A percentile compares a stretch with the other conserved stretches of the same genome.
Conservation (phyloP, 2,113 vertebrate genomes). For the Ibidorhyncha struthersii region DNA sequence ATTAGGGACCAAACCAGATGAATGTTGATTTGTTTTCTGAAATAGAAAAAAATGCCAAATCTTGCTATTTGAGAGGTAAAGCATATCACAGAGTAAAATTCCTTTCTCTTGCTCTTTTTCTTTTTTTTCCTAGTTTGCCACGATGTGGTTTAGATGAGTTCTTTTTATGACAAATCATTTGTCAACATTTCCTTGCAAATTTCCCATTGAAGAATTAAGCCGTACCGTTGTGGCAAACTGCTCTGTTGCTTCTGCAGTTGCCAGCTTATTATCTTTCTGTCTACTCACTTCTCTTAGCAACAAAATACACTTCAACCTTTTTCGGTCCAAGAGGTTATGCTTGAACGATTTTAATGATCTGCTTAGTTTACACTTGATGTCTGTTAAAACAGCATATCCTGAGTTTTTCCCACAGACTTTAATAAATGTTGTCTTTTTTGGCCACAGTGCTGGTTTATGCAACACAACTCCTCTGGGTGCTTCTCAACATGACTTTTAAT, state of each 20-base stretch:
- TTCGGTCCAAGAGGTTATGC: not conserved
- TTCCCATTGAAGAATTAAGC: not conserved
- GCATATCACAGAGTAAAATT: not conserved
- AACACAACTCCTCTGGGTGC: not conserved
- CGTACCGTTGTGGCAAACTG: not conserved
- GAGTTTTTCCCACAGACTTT: not conserved
- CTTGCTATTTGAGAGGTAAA: not conserved
- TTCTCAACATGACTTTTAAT: not conserved
- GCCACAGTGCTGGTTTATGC: not conserved
- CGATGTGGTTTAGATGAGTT: not conserved
- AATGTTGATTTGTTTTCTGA: not conserved
- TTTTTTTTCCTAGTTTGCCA: not conserved
- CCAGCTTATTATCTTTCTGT: not conserved
- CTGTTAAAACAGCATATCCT: not conserved
- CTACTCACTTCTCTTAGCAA: not conserved
- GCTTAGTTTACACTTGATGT: not conserved
- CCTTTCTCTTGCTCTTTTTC: not conserved
- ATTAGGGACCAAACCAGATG: not conserved
- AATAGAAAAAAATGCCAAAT: not conserved
- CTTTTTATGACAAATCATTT: not conserved
- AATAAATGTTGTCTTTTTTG: not conserved
- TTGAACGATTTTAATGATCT: not conserved
- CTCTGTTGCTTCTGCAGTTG: not conserved
- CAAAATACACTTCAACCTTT: not conserved
- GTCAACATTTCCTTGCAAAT: not conserved